Evolutionary conservation across 2,797 vertebrate species (phyloP).

Genomic region (Simalia tracyae): DNA sequence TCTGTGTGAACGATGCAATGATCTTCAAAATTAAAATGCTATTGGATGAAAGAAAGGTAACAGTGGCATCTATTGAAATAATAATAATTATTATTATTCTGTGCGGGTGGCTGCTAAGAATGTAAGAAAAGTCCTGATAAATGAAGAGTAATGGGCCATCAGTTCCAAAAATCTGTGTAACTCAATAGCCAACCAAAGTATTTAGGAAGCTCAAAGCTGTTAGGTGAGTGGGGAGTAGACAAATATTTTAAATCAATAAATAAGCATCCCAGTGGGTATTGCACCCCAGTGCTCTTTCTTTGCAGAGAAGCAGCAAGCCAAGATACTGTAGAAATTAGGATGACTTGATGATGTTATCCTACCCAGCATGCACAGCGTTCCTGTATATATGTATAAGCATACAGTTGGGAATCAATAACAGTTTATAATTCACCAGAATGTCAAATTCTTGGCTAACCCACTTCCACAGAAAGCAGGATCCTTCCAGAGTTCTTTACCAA

Average conservation of each 20-base stretch:
- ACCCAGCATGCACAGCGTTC: neutral
- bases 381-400: neutral
- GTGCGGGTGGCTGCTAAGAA: neutral
- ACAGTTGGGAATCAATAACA: neutral
- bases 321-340: neutral
- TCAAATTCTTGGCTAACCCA: neutral
- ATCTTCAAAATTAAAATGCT: slow-evolving; percentile 98
- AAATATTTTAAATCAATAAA: neutral
- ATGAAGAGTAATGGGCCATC: neutral
- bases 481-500: neutral
- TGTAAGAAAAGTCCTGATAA: neutral
- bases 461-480: neutral
- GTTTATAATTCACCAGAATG: neutral
- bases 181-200: neutral
- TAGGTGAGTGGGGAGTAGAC: neutral
- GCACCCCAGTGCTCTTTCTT: neutral
- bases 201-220: neutral
- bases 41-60: slow-evolving; percentile 94
- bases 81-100: neutral
- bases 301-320: neutral
- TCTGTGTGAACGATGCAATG: slow-evolving; percentile 93
- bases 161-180: neutral
- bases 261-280: neutral
- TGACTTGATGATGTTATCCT: neutral
- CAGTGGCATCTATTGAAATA: slow-evolving; percentile 31